Evolutionary conservation across 1,140 invertebrate genomes (phyloP), one percentile per base, ranked within the genome.

Genomic region (Cardiocondyla obscurior): DNA sequence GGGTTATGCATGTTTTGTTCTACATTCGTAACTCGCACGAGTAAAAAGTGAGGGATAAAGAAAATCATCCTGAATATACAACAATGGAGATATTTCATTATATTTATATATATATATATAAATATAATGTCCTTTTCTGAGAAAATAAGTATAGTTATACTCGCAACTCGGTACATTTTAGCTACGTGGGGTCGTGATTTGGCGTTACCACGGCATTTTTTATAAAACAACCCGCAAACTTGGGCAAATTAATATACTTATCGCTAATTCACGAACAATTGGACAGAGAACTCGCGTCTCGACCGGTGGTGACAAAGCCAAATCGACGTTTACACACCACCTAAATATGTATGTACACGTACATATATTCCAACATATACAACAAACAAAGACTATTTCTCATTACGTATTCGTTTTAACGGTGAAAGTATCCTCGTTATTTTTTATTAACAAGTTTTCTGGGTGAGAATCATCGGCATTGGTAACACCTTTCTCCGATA

Each of bases 61-160:
- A 49, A 5, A 3, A 60, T 5, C n/a, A 51, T 16, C 42, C 22
- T 46, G 30, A 53, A n/a, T 49, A 69, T 74, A 83, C 76, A 46
- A n/a, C 44, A 88, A 76, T 85, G 44, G 74, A 85, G 81, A 74
- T 85, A 69, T 86, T 89, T 90, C 88, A 86, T 89, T 79, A 60
- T 62, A 77, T 60, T 81, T 72, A 53, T 19, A 36, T 62, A 62
- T 62, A 39, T 46, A 51, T n/a, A 62, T 62, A 22, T 42, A 62
- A 62, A 62, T 42, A 22, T 62, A 62, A 62, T 62, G 55, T 81
- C 82, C 51, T 90, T 85, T 88, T 72, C 84, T 89, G 83, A 88
- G 85, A 90, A 90, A 90, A 90, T 90, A 90, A 89, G 83, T 90
- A 88, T 90, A 90, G 85, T 87, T 88, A 86, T 87, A 73, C 60